Conservation (phyloP, 2,113 vertebrate genomes). For the Cyanoliseus patagonus region DNA sequence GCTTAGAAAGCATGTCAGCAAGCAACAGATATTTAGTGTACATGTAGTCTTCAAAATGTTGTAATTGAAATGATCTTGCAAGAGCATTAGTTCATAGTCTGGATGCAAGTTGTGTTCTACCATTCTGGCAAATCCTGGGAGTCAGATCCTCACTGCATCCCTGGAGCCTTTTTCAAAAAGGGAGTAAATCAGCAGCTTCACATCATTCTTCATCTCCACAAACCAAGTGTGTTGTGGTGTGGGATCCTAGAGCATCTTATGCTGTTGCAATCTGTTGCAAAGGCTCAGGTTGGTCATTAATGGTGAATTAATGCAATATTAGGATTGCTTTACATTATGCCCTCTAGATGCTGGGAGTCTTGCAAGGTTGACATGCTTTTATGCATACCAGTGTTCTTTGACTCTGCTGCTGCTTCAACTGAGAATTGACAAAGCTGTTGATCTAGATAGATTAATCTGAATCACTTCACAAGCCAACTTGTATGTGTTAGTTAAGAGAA, state of each 20-base stretch:
- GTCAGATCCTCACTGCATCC: neutral
- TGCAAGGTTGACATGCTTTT: neutral
- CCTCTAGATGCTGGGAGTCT: neutral
- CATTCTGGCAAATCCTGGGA: neutral
- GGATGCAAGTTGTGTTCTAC: neutral
- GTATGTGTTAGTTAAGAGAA: neutral
- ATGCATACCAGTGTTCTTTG: neutral
- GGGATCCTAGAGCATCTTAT: neutral
- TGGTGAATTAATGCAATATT: neutral
- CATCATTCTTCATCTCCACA: neutral
- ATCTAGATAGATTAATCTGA: neutral
- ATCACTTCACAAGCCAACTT: neutral
- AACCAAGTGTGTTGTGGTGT: accelerated
- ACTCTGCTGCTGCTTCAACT: neutral
- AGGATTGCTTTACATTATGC: neutral
- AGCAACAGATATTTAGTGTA: neutral
- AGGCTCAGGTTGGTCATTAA: neutral
- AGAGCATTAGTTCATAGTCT: neutral
- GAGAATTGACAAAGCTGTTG: neutral
- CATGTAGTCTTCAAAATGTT: neutral
- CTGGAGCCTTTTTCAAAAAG: neutral
- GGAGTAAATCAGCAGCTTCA: neutral
- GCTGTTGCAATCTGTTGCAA: neutral
- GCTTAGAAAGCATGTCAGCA: neutral
- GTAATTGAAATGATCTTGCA: neutral